These are phyloP conservation scores for Meiosimyza decipiens DNA, from an alignment of 2,888 invertebrate genomes.

Conservation along the genomic window DNA sequence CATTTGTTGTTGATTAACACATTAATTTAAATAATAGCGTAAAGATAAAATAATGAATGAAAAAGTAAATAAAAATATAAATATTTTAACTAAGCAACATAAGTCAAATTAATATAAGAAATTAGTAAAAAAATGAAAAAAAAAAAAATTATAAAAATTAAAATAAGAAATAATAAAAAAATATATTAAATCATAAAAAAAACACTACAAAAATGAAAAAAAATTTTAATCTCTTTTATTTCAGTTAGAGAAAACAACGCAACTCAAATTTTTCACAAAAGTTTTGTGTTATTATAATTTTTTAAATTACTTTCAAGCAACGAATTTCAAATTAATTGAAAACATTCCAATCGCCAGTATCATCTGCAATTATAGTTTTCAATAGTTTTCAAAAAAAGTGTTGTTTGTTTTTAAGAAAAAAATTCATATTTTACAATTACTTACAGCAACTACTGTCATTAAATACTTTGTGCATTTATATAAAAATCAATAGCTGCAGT, in stretches of 20 bases:
- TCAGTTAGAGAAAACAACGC: conserved; percentile 1
- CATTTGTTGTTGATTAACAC: too few species aligned
- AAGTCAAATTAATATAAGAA: not conserved
- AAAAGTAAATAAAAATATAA: not conserved
- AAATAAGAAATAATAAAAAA: not conserved
- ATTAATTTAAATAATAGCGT: not conserved
- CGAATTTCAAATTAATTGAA: too few species aligned
- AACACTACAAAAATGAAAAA: conserved; percentile 5
- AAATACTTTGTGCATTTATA: not conserved
- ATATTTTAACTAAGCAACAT: not conserved
- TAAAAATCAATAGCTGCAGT: not conserved
- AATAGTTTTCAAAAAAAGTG: not conserved
- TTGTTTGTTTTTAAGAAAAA: not conserved
- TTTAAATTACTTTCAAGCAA: not conserved
- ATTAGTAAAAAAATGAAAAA: not conserved
- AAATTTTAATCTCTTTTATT: not conserved
- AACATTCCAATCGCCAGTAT: too few species aligned
- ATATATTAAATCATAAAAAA: conserved; percentile 7
- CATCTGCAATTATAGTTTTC: too few species aligned
- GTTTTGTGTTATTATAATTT: not conserved
- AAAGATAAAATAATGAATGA: not conserved
- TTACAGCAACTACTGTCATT: not conserved
- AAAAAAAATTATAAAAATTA: not conserved
- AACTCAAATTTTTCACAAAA: not conserved
- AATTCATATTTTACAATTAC: not conserved